Evolutionary conservation across 2,888 invertebrate genomes (phyloP), one percentile per base, ranked within the genome.

Genomic region (Platycnemis pennipes): DNA sequence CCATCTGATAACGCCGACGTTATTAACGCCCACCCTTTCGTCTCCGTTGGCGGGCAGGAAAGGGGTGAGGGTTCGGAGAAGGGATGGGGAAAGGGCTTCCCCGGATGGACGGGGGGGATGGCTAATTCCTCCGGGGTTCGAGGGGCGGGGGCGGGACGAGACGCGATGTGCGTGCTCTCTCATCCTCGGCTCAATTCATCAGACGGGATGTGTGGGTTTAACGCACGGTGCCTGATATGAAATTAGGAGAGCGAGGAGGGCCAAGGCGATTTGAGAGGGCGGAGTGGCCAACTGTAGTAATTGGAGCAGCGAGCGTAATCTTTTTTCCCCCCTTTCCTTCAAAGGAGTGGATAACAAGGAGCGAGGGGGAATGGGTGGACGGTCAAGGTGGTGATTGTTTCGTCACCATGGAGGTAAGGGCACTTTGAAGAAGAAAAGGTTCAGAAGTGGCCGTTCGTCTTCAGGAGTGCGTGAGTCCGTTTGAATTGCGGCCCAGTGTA

Each of bases 181-280:
- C 87, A 87, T 44, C 87, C 13, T 46, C 46, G n/a, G 31, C 77
- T 13, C 77, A 37, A 37, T 77, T 77, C 11, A 37, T 77, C 77
- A 8, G 26, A 44, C 11, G 44, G 37, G n/a, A 49, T 89, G 89
- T 19, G 89, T 42, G 89, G 89, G 56, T 89, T 56, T 89, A 89
- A 89, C 42, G 89, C 31, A 37, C 37, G 22, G 63, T n/a, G 19
- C 37, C 63, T n/a, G 11, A 11, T 31, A 89, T 37, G 56, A 37
- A 89, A 89, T 37, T 26, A 56, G 89, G 53, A 86, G 56, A 56
- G 45, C 11, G 26, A 26, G 63, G 44, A 63, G 89, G 42, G 26
- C 8, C 16, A 88, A 77, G 16, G 77, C 77, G 11, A 77, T 37
- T 77, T 77, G 11, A 77, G 31, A 37, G 31, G 37, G 37, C 77